Percentiles rank a stretch among this genome's conserved stretches.
Conservation (phyloP, 1,140 invertebrate genomes). For the Calliphora vicina region DNA sequence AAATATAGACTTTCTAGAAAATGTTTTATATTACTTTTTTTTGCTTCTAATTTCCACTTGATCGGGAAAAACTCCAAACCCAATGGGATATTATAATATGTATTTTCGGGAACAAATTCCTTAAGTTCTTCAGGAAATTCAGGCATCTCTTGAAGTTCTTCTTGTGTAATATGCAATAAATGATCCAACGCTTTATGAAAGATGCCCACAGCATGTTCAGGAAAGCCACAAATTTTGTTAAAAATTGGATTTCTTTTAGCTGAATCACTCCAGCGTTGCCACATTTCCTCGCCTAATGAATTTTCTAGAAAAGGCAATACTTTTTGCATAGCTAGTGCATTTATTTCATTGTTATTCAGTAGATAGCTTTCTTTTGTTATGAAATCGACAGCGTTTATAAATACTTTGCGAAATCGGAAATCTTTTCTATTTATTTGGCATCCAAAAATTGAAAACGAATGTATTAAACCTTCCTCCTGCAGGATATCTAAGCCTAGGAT, state of each 20-base stretch:
- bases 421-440: constrained; percentile 37
- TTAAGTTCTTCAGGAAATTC: constrained; percentile 67
- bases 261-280: constrained; percentile 68
- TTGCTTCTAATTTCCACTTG: constrained; percentile 62
- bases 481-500: constrained; percentile 46
- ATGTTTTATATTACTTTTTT: constrained; percentile 31
- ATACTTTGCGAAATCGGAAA: constrained; percentile 39
- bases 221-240: constrained; percentile 64
- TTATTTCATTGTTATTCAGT: neutral
- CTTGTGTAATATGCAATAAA: constrained; percentile 69
- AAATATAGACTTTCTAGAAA: constrained; percentile 49
- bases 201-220: constrained; percentile 69
- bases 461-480: neutral
- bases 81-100: constrained; percentile 59
- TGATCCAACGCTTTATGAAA: constrained; percentile 73
- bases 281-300: constrained; percentile 68
- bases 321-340: constrained; percentile 43
- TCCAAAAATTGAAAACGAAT: constrained; percentile 39
- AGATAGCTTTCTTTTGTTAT: constrained; percentile 40
- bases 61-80: constrained; percentile 67
- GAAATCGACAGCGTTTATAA: constrained; percentile 46
- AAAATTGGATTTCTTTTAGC: constrained; percentile 63
- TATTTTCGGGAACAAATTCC: constrained; percentile 59
- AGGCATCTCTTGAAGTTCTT: constrained; percentile 65
- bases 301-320: constrained; percentile 46